Base-by-base conservation (phyloP, 2,888 invertebrate genomes). In the Parnassius mnemosyne region DNA sequence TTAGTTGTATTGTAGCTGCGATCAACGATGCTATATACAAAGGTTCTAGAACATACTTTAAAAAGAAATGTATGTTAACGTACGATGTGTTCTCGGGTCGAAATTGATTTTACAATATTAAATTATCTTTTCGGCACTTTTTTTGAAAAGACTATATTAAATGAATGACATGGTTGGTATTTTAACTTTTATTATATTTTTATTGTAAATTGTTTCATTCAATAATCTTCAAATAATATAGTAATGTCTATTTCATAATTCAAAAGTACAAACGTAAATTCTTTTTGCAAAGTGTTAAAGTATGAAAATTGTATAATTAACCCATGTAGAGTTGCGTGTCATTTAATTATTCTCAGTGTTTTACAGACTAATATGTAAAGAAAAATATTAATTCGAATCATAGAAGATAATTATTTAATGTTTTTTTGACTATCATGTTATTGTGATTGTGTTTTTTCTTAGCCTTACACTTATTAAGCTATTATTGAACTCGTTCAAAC, bases 11-110 rank as follows among this genome's bases (percentile, higher is more conserved):
- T 79, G 76, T 76, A 80, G 75, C 70, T 70, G 76, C 85, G 82
- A 81, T 73, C 78, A 81, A 76, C 69, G 80, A 66, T 75, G 81
- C 81, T 77, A 69, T 71, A 65, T 67, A 70, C 69, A 72, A 69
- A 68, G 66, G 69, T 82, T 84, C 84, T 83, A 83, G 85, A 87
- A 84, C 68, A 73, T 84, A 75, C 77, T 67, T 68, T 67, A 72
- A 75, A 75, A 72, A 52, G 56, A 63, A 53, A 57, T 67, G 67
- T 73, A 70, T 67, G 61, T 64, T 58, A 51, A 57, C 57, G 65
- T 68, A 71, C 73, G 69, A 69, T 71, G 67, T 57, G 54, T 65
- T 63, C 57, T 50, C 34, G 53, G 43, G 54, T 41, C 25, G 5
- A 25, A 25, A 25, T 34, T 1, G 5, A 54, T 54, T 13, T 9